Conservation (phyloP, 2,113 vertebrate genomes). For the Psittacus erithacus region DNA sequence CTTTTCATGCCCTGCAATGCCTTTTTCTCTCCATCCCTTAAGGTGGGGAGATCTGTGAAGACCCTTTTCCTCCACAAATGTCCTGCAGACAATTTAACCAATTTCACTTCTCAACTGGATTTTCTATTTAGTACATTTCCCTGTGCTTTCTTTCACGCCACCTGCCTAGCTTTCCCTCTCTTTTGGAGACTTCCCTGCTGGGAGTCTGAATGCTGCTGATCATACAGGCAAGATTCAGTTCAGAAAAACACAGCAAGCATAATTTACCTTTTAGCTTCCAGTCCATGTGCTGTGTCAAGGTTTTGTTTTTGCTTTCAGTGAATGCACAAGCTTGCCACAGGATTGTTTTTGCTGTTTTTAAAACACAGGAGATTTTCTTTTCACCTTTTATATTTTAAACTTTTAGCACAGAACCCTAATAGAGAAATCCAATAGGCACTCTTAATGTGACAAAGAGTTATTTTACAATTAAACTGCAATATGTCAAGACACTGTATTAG, state of each 20-base stretch:
- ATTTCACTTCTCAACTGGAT: constrained; percentile 24
- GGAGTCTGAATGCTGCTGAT: constrained; percentile 50
- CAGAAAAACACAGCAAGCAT: constrained; percentile 42
- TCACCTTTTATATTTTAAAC: background rate
- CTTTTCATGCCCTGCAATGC: background rate
- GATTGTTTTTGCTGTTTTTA: background rate
- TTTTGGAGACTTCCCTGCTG: constrained; percentile 24
- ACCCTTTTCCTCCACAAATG: background rate
- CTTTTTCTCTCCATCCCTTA: background rate
- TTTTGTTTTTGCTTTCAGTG: constrained; percentile 11
- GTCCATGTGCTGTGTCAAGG: background rate
- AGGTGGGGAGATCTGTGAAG: background rate
- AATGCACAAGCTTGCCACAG: background rate
- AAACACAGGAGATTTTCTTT: background rate
- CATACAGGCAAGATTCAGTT: constrained; percentile 20
- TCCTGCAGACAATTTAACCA: constrained; percentile 22
- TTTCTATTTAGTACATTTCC: constrained; percentile 26
- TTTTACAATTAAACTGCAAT: background rate
- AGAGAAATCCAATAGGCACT: background rate
- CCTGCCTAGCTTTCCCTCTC: constrained; percentile 1
- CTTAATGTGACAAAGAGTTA: background rate
- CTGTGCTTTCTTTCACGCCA: constrained; percentile 6
- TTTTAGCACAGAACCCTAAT: background rate
- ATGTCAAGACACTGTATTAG: background rate
- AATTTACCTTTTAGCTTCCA: constrained; percentile 45